Conservation (phyloP, 2,113 vertebrate genomes). For the Indri indri region DNA sequence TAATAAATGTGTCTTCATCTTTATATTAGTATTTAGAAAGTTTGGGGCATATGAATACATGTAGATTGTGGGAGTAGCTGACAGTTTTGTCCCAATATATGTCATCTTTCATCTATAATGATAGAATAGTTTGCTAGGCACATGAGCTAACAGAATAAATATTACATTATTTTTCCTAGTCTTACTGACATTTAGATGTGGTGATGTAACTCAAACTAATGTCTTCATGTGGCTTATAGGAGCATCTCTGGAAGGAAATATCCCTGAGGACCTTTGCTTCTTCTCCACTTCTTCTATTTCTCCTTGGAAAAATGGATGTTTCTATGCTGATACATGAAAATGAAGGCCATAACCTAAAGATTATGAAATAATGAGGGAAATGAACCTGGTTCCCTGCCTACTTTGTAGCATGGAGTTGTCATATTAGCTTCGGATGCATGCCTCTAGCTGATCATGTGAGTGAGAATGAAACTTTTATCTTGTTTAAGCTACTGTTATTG, state of each 20-base stretch:
- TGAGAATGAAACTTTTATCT: background rate
- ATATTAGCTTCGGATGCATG: too few relatives aligned
- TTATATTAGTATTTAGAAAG: background rate
- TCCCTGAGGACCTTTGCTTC: background rate
- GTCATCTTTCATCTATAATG: background rate
- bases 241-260: background rate
- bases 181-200: background rate
- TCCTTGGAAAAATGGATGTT: background rate
- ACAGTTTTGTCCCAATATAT: background rate
- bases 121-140: background rate
- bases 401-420: too few relatives aligned
- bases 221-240: background rate
- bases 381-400: background rate
- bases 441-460: background rate
- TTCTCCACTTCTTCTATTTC: background rate
- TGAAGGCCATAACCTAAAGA: background rate
- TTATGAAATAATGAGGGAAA: background rate
- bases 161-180: background rate
- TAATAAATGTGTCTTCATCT: background rate
- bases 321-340: background rate
- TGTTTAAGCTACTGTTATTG: background rate
- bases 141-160: background rate
- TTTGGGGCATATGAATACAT: fast-evolving
- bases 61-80: background rate
- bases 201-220: background rate